Conservation (phyloP, 2,797 vertebrate species). For the Botia almorhae region DNA sequence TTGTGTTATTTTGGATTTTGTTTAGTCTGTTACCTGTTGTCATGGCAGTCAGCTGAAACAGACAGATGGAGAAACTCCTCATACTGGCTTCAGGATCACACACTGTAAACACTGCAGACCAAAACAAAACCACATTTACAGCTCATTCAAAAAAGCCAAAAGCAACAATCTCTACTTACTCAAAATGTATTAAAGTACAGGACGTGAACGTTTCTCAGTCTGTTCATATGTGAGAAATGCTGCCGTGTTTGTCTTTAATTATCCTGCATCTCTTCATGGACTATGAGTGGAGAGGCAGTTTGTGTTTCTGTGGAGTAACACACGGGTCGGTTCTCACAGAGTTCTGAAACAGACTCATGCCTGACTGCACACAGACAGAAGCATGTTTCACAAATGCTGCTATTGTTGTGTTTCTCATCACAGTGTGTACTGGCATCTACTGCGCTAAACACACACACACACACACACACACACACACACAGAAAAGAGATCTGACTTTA, state of each 20-base stretch:
- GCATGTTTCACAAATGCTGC: conserved; percentile 63
- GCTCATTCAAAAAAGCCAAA: conserved; percentile 15
- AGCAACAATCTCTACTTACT: not conserved
- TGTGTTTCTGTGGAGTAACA: conserved; percentile 6
- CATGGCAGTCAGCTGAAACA: conserved; percentile 58
- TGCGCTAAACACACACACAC: conserved; percentile 53
- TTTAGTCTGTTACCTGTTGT: conserved; percentile 70
- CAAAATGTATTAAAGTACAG: not conserved
- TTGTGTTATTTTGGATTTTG: conserved; percentile 14
- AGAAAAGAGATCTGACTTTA: too few species aligned
- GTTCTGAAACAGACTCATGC: conserved; percentile 57
- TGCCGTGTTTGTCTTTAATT: not conserved
- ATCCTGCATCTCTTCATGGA: not conserved
- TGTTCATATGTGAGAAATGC: too few species aligned
- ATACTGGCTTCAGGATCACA: conserved; percentile 60
- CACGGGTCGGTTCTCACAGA: conserved; percentile 59
- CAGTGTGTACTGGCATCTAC: conserved; percentile 67
- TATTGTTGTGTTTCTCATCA: conserved; percentile 58
- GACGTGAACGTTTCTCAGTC: too few species aligned
- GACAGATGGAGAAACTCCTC: conserved; percentile 59
- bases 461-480: too few species aligned
- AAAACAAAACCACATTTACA: conserved; percentile 29
- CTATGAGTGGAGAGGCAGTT: not conserved
- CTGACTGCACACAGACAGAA: conserved; percentile 73
- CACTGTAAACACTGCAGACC: conserved; percentile 62